Conservation (phyloP, 1,140 invertebrate species). For the Coptotermes formosanus region DNA sequence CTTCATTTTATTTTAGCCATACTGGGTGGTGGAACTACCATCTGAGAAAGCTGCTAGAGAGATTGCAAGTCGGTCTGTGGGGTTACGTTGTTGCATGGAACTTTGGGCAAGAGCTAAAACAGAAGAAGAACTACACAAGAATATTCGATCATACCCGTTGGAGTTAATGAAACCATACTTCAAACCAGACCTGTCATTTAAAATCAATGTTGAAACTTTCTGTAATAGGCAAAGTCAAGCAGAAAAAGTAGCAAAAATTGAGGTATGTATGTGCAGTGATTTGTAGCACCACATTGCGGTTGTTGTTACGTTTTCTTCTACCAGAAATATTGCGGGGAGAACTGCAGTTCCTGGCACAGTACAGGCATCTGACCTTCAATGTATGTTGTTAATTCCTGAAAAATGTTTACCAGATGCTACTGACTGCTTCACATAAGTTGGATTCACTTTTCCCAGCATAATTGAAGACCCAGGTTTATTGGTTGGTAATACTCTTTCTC, state of each 20-base stretch:
- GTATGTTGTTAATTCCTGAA: too few species aligned
- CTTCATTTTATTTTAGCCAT: conserved; percentile 56
- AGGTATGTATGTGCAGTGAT: conserved; percentile 54
- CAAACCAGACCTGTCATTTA: conserved; percentile 62
- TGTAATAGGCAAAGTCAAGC: conserved; percentile 76
- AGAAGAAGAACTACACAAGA: conserved; percentile 59
- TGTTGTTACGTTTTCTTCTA: too few species aligned
- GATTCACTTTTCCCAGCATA: too few species aligned
- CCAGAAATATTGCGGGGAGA: too few species aligned
- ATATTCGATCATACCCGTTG: conserved; percentile 57
- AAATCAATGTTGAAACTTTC: conserved; percentile 85
- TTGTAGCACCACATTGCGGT: too few species aligned
- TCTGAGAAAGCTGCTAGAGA: conserved; percentile 59
- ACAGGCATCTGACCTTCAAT: too few species aligned
- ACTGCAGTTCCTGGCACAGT: too few species aligned
- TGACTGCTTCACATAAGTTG: too few species aligned
- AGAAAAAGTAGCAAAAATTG: conserved; percentile 83
- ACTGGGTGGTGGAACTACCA: conserved; percentile 73
- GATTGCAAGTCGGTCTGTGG: conserved; percentile 73
- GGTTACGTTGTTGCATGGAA: conserved; percentile 74
- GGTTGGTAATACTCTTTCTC: too few species aligned
- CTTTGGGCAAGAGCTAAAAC: conserved; percentile 67
- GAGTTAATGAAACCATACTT: conserved; percentile 56
- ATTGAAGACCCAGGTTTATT: too few species aligned
- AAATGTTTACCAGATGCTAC: too few species aligned